Percentiles rank a stretch among this genome's conserved stretches.
These are phyloP conservation scores for Cantharis rufa DNA, from an alignment of 2,888 invertebrate species.

Conservation along the genomic window DNA sequence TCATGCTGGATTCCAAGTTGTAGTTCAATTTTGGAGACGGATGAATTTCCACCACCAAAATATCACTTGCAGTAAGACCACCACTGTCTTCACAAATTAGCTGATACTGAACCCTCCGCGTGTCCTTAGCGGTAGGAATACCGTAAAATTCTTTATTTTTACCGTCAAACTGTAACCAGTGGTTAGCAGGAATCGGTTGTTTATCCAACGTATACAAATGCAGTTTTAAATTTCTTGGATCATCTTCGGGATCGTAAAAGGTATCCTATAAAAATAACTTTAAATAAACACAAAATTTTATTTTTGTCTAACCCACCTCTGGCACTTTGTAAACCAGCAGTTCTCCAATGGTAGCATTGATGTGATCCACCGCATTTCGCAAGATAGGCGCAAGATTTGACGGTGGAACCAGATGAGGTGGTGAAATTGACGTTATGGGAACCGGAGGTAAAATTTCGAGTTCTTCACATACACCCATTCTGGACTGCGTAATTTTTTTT, in stretches of 20 bases:
- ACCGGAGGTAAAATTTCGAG: conserved; percentile 58
- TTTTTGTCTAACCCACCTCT: conserved; percentile 61
- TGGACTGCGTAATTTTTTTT: conserved; percentile 67
- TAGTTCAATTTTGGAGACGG: conserved; percentile 67
- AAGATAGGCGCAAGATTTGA: conserved; percentile 76
- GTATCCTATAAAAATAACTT: conserved; percentile 65
- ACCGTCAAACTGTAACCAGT: conserved; percentile 89
- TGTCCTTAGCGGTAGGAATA: conserved; percentile 73
- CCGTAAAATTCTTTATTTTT: conserved; percentile 90
- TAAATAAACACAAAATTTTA: neutral
- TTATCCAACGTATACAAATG: conserved; percentile 75
- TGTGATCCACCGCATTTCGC: conserved; percentile 82
- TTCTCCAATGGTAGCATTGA: conserved; percentile 82
- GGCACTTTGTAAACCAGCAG: conserved; percentile 82
- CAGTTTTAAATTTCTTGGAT: conserved; percentile 72
- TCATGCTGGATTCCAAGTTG: conserved; percentile 81
- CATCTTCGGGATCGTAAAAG: conserved; percentile 88
- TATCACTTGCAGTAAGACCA: conserved; percentile 77
- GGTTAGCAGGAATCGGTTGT: conserved; percentile 65
- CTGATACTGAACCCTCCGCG: conserved; percentile 77
- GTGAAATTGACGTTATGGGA: conserved; percentile 61
- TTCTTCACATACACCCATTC: conserved; percentile 70
- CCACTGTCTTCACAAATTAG: conserved; percentile 76
- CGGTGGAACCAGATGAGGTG: conserved; percentile 45
- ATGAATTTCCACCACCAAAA: conserved; percentile 74